Percentiles rank a stretch among this genome's conserved stretches.
These are phyloP conservation scores for Synergus japonicus DNA, from an alignment of 2,888 invertebrate species.

Conservation along the genomic window DNA sequence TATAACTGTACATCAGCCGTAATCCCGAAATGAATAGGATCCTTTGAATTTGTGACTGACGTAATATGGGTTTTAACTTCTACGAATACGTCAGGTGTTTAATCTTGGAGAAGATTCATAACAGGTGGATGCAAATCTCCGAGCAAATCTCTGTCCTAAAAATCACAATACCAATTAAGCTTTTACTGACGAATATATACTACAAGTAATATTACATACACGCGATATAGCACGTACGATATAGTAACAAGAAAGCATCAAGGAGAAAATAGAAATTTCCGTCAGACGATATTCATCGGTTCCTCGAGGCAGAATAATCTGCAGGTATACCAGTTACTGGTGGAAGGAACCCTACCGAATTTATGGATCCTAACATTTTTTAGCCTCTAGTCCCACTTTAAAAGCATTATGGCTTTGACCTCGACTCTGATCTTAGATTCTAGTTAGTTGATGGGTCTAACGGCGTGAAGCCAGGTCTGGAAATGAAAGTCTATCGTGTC, in stretches of 20 bases:
- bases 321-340: not conserved
- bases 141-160: not conserved
- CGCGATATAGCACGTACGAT: too few relatives aligned
- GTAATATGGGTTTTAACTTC: not conserved
- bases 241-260: not conserved
- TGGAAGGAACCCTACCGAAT: constrained; percentile 34
- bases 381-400: constrained; percentile 39
- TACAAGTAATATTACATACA: too few relatives aligned
- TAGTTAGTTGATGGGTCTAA: constrained; percentile 47
- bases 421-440: constrained; percentile 53
- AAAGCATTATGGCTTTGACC: constrained; percentile 50
- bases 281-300: constrained; percentile 12
- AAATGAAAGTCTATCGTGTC: not conserved
- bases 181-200: too few relatives aligned
- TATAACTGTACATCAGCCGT: constrained; percentile 29
- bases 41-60: not conserved
- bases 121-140: not conserved
- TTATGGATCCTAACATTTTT: constrained; percentile 43
- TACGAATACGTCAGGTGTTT: constrained; percentile 14
- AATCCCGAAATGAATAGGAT: constrained; percentile 27
- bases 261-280: constrained; percentile 3
- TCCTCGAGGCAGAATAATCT: not conserved
- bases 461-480: not conserved
- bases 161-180: not conserved
- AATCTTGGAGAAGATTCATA: not conserved